Conservation (phyloP, 64 coral and sea anemone species). For the Dendrophyllia cribrosa region DNA sequence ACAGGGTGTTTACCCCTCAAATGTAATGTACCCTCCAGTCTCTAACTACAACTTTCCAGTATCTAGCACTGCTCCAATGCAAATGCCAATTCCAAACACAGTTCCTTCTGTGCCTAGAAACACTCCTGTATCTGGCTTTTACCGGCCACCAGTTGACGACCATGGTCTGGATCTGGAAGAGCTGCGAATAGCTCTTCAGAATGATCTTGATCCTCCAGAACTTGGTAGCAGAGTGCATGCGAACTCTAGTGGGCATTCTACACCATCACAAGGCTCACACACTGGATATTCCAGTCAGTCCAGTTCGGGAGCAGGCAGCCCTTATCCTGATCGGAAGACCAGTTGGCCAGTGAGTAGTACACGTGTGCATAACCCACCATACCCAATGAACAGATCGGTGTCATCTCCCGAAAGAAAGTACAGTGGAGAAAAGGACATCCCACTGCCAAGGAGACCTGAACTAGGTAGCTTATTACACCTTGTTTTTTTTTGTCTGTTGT, state of each 20-base stretch:
- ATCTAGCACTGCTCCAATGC: conserved; percentile 15
- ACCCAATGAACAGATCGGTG: conserved; percentile 31
- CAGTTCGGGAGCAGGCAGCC: conserved; percentile 18
- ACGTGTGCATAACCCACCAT: neutral
- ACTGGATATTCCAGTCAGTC: conserved; percentile 28
- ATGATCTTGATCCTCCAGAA: conserved; percentile 34
- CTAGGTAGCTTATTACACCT: neutral
- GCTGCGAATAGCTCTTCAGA: conserved; percentile 16
- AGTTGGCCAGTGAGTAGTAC: conserved; percentile 22
- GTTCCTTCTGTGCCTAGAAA: conserved; percentile 27
- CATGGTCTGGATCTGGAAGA: conserved; percentile 32
- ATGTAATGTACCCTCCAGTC: conserved; percentile 36
- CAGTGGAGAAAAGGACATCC: conserved; percentile 12
- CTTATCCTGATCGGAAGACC: conserved; percentile 26
- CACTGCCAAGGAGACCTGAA: neutral
- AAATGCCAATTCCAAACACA: conserved; percentile 3
- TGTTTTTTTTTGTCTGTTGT: too few relatives aligned
- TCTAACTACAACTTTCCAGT: neutral
- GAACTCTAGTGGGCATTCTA: conserved; percentile 24
- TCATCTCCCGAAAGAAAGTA: conserved; percentile 27
- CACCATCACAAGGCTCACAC: conserved; percentile 10
- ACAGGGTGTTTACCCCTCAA: neutral
- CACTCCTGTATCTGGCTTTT: conserved; percentile 35
- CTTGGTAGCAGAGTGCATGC: neutral
- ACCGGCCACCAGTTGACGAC: neutral